Evolutionary conservation across 2,797 vertebrate genomes (phyloP).

Genomic region (Esox lucius): DNA sequence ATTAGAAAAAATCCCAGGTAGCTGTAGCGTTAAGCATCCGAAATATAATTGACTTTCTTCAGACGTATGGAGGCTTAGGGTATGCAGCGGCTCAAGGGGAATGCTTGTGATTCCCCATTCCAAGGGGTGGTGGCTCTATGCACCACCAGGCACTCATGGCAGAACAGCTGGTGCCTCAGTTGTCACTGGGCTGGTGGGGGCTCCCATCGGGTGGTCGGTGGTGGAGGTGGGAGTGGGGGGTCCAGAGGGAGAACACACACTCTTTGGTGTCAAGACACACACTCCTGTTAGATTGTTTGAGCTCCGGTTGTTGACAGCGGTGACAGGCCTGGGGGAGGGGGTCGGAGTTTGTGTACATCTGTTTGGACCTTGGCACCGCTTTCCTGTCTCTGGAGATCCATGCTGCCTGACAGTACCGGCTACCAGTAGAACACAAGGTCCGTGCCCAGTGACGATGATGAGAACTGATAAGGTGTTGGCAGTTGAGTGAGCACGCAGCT

Average conservation of each 20-base stretch:
- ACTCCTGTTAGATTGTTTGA: conserved; percentile 54
- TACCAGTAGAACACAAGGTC: conserved; percentile 7
- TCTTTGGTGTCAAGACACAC: conserved; percentile 24
- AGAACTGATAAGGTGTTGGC: conserved; percentile 42
- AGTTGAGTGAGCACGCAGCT: conserved; percentile 16
- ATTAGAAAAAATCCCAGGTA: conserved; percentile 4
- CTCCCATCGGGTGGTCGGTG: conserved; percentile 35
- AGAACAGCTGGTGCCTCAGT: conserved; percentile 57
- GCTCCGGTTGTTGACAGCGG: conserved; percentile 57
- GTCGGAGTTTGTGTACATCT: conserved; percentile 41
- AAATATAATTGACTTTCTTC: conserved; percentile 23
- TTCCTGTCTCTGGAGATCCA: conserved; percentile 42
- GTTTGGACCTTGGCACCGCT: conserved; percentile 41
- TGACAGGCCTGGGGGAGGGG: conserved; percentile 48
- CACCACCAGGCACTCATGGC: conserved; percentile 39
- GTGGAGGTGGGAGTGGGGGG: conserved; percentile 29
- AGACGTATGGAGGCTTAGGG: conserved; percentile 8
- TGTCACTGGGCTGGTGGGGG: conserved; percentile 40
- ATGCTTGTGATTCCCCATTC: conserved; percentile 31
- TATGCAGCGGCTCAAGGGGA: conserved; percentile 26
- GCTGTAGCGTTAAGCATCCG: conserved; percentile 19
- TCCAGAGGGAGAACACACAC: conserved; percentile 43
- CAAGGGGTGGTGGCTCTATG: conserved; percentile 16
- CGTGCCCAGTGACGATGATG: conserved; percentile 18
- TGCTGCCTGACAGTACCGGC: conserved; percentile 21